Evolutionary conservation across 2,888 invertebrate species (phyloP), one percentile per base, ranked within the genome.

Genomic region (Ypsolopha scabrella): DNA sequence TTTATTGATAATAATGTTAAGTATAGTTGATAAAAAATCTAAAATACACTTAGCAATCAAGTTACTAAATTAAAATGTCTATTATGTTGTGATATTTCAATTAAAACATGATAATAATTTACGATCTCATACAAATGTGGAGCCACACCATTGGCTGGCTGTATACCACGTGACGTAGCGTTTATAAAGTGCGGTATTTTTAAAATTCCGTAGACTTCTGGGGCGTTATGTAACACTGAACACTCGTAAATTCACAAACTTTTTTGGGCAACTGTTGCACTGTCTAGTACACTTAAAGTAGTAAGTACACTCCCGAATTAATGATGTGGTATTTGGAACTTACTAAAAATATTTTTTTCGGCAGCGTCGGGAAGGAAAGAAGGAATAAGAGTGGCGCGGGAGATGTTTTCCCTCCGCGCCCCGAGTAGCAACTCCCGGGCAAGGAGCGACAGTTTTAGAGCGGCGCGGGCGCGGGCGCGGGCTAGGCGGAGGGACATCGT

Each of bases 401-500:
- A 83, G 86, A 80, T 83, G 80, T 83, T 83, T 83, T 85, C 86
- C 83, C 86, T 73, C 87, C 86, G 87, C 85, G 86, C 83, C 85
- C 80, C 82, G 83, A 75, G 85, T 79, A 78, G 70, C 67, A 78
- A 87, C 88, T 85, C 86, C 88, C 87, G 88, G 87, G 87, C 80
- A 72, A 76, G 85, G 86, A 85, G 87, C 82, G 85, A 86, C 86
- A 83, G 73, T 85, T 86, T 83, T 86, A 86, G 86, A 80, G 85
- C 87, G 86, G 87, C 86, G 88, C 88, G 88, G 87, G 88, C 86
- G 88, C 87, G 24, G 24, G 24, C 24, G 24, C 88, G 88, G 87
- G 88, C 87, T 88, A 88, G 77, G 85, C 88, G 88, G 87, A 90
- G 85, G 80, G 85, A 87, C 88, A 87, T 75, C 79, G 83, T 75